phyloP scores from a whole-genome alignment of 2,888 invertebrate genomes.

The Myathropa florea region DNA sequence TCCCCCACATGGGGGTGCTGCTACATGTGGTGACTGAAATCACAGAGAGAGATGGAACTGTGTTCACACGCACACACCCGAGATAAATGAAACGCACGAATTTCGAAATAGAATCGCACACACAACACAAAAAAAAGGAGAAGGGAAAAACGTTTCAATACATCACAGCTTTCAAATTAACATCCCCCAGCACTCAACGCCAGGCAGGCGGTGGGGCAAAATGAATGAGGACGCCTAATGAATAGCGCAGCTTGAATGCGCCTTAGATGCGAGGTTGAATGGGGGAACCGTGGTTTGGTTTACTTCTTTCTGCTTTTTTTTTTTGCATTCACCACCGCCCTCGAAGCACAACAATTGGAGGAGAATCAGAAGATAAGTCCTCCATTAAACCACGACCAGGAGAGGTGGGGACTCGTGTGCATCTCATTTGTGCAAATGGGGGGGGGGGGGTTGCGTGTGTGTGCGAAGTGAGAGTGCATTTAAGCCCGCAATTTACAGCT shows the following conservation, averaged over 20 bases:
- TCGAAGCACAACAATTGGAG: not conserved
- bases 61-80: not conserved
- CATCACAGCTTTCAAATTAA: conserved; percentile 10
- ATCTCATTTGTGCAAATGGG: not conserved
- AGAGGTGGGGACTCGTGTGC: not conserved
- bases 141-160: not conserved
- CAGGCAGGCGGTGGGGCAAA: not conserved
- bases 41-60: not conserved
- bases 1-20: not conserved
- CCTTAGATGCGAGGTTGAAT: not conserved
- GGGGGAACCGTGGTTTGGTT: not conserved
- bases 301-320: not conserved
- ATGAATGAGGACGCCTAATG: conserved; percentile 22
- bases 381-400: conserved; percentile 12
- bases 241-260: conserved; percentile 29
- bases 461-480: not conserved
- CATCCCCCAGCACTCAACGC: not conserved
- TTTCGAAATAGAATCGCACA: not conserved
- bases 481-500: conserved; percentile 15
- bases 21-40: conserved; percentile 4
- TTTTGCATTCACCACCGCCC: not conserved
- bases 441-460: not conserved
- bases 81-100: conserved; percentile 11
- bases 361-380: not conserved
- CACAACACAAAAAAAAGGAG: not conserved